phyloP scores from a whole-genome alignment of 2,797 vertebrate species.

The Hippoglossus hippoglossus region DNA sequence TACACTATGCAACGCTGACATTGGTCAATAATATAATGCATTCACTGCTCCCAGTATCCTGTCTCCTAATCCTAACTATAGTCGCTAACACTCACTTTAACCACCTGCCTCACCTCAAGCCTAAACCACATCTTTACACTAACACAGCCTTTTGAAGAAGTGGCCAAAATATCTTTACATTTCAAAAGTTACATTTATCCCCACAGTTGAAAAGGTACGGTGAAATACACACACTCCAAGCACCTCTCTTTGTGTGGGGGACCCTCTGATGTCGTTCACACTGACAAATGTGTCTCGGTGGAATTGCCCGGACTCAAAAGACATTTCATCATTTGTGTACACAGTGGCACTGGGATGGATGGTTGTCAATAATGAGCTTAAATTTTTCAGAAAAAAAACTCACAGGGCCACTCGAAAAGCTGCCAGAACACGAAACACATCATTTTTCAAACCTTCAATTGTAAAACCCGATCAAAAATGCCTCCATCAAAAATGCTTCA shows the following conservation, averaged over 20 bases:
- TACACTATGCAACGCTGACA: neutral
- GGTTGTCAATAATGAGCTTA: slow-evolving; percentile 41
- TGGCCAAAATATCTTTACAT: neutral
- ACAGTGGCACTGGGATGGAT: slow-evolving; percentile 11
- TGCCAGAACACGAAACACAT: neutral
- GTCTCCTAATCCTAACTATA: neutral
- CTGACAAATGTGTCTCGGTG: slow-evolving; percentile 31
- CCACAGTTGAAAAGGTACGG: too few relatives aligned
- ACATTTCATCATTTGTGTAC: slow-evolving; percentile 38
- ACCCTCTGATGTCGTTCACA: slow-evolving; percentile 27
- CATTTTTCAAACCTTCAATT: slow-evolving; percentile 6
- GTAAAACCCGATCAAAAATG: slow-evolving; percentile 23
- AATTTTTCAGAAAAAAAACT: slow-evolving; percentile 12
- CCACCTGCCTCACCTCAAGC: too few relatives aligned
- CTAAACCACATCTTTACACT: too few relatives aligned
- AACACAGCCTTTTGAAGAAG: neutral
- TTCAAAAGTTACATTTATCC: neutral
- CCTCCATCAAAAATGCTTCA: slow-evolving; percentile 5
- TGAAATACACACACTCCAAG: neutral
- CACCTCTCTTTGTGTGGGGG: neutral
- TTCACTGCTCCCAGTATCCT: neutral
- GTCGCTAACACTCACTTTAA: neutral
- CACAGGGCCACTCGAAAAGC: slow-evolving; percentile 12
- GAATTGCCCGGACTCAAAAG: slow-evolving; percentile 27
- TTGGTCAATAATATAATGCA: neutral